Evolutionary conservation across 53 echinoderm and acorn worm genomes (phyloP).

Genomic region (Echinometra lucunter): DNA sequence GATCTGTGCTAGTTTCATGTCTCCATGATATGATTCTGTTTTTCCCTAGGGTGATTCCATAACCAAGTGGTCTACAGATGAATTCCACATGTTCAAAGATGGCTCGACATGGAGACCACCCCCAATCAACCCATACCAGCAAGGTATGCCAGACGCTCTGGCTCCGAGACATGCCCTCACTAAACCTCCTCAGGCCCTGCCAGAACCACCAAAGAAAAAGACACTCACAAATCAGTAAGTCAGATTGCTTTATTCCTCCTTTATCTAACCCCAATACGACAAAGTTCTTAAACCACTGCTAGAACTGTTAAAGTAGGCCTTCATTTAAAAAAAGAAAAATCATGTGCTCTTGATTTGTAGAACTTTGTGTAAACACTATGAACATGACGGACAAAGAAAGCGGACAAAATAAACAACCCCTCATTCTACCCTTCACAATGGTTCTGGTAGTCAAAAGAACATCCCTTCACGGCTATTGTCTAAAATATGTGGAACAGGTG

Average conservation of each 20-base stretch:
- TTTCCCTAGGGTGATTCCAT: slow-evolving; percentile 87
- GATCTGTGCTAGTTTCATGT: background rate
- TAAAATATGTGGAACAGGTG: too few species aligned
- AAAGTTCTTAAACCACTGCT: background rate
- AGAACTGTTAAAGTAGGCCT: slow-evolving; percentile 76
- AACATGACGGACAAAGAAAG: too few species aligned
- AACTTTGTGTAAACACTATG: too few species aligned
- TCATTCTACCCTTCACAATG: too few species aligned
- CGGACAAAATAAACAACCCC: too few species aligned
- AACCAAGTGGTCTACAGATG: slow-evolving; percentile 85
- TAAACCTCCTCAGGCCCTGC: background rate
- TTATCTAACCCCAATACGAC: background rate
- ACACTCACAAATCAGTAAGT: slow-evolving; percentile 83
- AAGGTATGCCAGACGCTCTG: slow-evolving; percentile 96
- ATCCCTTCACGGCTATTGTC: too few species aligned
- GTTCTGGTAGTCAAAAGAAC: too few species aligned
- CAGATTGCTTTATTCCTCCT: background rate
- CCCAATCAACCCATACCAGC: slow-evolving; percentile 92
- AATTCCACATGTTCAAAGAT: slow-evolving; percentile 93
- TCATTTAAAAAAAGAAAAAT: too few species aligned
- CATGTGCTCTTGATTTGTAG: too few species aligned
- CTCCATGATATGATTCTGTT: background rate
- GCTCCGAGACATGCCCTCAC: slow-evolving; percentile 68
- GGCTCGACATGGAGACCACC: slow-evolving; percentile 97
- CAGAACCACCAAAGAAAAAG: slow-evolving; percentile 77